Base-by-base conservation (phyloP, 2,888 invertebrate species). In the Drosophila cognata region DNA sequence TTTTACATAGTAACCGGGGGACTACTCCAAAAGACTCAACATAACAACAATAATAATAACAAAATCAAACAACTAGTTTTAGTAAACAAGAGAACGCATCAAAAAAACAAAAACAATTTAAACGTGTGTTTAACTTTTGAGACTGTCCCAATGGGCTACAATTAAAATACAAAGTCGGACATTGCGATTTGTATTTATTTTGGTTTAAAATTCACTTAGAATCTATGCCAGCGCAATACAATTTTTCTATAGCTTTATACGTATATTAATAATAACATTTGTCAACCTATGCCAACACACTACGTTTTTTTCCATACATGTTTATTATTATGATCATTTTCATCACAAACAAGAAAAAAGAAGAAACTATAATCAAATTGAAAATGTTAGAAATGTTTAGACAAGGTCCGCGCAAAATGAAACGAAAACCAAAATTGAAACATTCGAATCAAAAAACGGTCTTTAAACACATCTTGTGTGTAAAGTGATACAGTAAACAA, bases 201-300 rank as follows among this genome's bases (percentile, higher is more conserved):
- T 55, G 46, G 60, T 80, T 64, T 46, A 59, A 60, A 65, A 64
- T 65, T 63, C 41, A 62, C 38, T 50, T 66, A 29, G 28, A 29
- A 48, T 21, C 21, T 43, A 60, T 71, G 61, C 73, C 53, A 67
- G 65, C 64, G 56, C 61, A 71, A 50, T 29, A 55, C 33, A 62
- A 60, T 36, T 74, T 78, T 90, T 89, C 77, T 89, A 89, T 89
- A 86, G 86, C 89, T 90, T 90, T 86, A 89, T 83, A 89, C 88
- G 88, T 84, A 90, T 81, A 84, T 87, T 89, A 77, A 74, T 82
- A 79, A 56, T 46, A 75, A 68, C 62, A 70, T 65, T 84, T 77
- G 68, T 53, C 33, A 50, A 75, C 51, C 46, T 59, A 36, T 60
- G 55, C 43, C 56, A 43, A 51, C 38, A 43, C 35, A 46, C 48